These are phyloP conservation scores for Paedocypris sp. DNA, from an alignment of 2,113 vertebrate species.

Conservation along the genomic window DNA sequence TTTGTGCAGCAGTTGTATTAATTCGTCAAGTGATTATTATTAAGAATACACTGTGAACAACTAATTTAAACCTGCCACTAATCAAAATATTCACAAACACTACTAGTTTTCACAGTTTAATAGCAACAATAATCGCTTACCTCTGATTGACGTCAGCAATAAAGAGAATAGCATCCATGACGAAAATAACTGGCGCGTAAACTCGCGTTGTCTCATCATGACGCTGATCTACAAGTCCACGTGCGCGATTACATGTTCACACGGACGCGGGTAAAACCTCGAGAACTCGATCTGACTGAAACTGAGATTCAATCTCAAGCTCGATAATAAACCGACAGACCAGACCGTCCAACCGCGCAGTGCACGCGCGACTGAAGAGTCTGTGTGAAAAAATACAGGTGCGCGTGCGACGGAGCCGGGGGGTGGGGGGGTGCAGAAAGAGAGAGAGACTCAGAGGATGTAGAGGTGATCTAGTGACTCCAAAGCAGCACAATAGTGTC, in stretches of 20 bases:
- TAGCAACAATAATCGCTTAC: background rate
- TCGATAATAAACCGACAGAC: no score
- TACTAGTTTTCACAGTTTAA: background rate
- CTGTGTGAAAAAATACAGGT: background rate
- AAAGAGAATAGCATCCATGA: background rate
- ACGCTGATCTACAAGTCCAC: background rate
- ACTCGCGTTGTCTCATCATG: background rate
- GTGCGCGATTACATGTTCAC: background rate
- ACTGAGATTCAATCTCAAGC: no score
- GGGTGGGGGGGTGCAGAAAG: no score
- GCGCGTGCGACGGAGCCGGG: no score
- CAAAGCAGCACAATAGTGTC: no score
- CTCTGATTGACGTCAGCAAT: constrained; percentile 10
- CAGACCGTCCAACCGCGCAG: background rate
- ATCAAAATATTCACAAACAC: no score
- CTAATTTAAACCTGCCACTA: no score
- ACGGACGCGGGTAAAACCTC: background rate
- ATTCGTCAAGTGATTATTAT: no score
- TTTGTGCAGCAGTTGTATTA: no score
- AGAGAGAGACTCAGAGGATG: background rate
- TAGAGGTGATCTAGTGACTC: no score
- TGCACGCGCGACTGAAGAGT: background rate
- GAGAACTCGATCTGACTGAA: no score
- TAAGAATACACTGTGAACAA: no score
- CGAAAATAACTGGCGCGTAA: background rate